These are phyloP conservation scores for Clistopyga incitator DNA, from an alignment of 2,888 invertebrate species.

Conservation along the genomic window DNA sequence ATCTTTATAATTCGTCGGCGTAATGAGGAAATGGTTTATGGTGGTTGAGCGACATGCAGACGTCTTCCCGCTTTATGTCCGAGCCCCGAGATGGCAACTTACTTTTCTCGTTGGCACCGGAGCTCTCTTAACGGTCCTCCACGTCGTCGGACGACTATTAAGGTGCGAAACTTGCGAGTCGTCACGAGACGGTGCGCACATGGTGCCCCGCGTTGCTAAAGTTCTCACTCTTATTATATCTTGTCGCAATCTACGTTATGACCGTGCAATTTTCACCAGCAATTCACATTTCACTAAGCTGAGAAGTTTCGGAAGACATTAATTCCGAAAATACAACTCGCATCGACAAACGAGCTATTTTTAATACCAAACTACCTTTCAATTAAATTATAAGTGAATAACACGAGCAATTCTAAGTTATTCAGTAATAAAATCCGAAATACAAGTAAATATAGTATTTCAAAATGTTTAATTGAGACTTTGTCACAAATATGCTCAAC, in stretches of 20 bases:
- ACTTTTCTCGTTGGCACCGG: slow-evolving; percentile 30
- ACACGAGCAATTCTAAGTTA: neutral
- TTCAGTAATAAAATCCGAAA: neutral
- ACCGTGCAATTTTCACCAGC: neutral
- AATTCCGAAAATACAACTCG: neutral
- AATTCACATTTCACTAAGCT: neutral
- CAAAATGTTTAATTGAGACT: too few relatives aligned
- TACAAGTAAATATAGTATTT: too few relatives aligned
- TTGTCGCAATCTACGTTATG: neutral
- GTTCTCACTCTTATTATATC: neutral
- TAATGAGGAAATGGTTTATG: slow-evolving; percentile 36
- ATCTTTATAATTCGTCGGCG: slow-evolving; percentile 20
- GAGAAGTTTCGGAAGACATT: neutral
- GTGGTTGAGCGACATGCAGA: neutral
- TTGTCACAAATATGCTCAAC: too few relatives aligned
- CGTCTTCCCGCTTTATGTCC: slow-evolving; percentile 10
- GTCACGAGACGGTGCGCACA: neutral
- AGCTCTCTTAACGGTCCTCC: slow-evolving; percentile 11
- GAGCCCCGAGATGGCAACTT: slow-evolving; percentile 16
- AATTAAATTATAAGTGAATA: neutral
- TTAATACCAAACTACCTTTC: neutral
- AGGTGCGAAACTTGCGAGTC: slow-evolving; percentile 14
- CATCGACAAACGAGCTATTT: neutral
- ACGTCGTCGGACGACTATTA: slow-evolving; percentile 11
- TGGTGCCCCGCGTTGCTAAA: neutral